Evolutionary conservation across 2,888 invertebrate species (phyloP).

Genomic region (Bugula neritina): DNA sequence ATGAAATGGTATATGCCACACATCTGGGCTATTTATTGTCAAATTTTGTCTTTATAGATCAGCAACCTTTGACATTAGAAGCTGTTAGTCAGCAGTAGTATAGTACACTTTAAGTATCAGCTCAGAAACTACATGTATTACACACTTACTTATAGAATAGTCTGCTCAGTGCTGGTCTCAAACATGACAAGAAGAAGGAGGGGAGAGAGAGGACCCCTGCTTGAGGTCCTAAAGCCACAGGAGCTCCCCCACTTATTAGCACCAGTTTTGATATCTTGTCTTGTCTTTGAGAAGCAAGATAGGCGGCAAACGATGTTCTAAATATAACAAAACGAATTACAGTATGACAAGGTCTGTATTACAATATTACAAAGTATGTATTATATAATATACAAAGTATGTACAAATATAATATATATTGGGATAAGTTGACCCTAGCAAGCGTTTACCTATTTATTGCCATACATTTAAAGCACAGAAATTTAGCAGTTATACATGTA

Average conservation of each 20-base stretch:
- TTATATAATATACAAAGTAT: not conserved
- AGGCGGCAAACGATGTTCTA: conserved; percentile 63
- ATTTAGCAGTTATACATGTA: too few species aligned
- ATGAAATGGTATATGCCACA: too few species aligned
- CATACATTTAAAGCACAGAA: too few species aligned
- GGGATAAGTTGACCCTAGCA: too few species aligned
- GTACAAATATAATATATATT: not conserved
- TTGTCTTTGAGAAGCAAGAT: conserved; percentile 60
- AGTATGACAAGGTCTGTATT: too few species aligned
- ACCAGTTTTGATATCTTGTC: conserved; percentile 61
- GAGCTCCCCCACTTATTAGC: conserved; percentile 65
- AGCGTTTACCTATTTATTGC: too few species aligned
- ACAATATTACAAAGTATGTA: too few species aligned
- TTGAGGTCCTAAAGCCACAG: conserved; percentile 62
- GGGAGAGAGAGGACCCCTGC: conserved; percentile 55
- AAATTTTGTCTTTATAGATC: not conserved
- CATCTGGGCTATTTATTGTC: too few species aligned
- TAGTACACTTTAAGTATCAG: not conserved
- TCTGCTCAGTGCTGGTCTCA: conserved; percentile 61
- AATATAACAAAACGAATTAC: conserved; percentile 28
- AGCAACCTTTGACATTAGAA: not conserved
- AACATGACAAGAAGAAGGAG: conserved; percentile 55
- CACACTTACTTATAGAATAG: conserved; percentile 59
- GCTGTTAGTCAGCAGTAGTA: not conserved
- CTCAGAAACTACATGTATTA: too few species aligned